These are phyloP conservation scores for Paralichthys olivaceus DNA, from an alignment of 2,113 vertebrate genomes.

Conservation along the genomic window DNA sequence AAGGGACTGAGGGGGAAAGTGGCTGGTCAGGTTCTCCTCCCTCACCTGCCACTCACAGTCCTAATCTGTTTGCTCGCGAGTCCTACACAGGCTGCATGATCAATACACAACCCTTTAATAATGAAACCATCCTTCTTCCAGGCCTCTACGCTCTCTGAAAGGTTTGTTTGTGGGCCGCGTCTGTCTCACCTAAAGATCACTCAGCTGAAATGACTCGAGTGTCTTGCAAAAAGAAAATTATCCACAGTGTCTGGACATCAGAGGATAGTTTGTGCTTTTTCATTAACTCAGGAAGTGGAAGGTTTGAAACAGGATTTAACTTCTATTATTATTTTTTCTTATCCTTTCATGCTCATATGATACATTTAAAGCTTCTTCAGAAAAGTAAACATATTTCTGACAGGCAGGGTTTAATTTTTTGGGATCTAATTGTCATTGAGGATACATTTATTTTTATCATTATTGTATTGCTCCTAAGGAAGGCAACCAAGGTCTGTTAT, in stretches of 20 bases:
- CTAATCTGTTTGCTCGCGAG: conserved; percentile 23
- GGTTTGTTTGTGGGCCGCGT: conserved; percentile 11
- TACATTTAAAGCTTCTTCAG: no score
- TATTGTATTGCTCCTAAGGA: no score
- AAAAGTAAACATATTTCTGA: no score
- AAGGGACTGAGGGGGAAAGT: conserved; percentile 22
- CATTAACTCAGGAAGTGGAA: no score
- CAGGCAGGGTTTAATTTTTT: no score
- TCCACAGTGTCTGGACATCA: background rate
- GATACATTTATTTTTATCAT: no score
- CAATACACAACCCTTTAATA: conserved; percentile 53
- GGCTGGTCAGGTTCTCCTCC: conserved; percentile 32
- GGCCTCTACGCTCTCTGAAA: conserved; percentile 17
- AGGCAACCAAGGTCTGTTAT: no score
- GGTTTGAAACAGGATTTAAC: background rate
- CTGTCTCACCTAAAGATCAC: conserved; percentile 28
- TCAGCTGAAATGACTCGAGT: conserved; percentile 2
- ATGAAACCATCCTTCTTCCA: conserved; percentile 41
- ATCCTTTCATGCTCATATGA: no score
- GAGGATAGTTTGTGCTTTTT: background rate
- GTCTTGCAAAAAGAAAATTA: conserved; percentile 1
- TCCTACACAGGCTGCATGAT: conserved; percentile 42
- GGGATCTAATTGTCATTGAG: no score
- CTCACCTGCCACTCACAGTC: conserved; percentile 40
- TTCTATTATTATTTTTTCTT: background rate